Conservation (phyloP, 2,888 invertebrate genomes). For the Brachylomia viminalis region DNA sequence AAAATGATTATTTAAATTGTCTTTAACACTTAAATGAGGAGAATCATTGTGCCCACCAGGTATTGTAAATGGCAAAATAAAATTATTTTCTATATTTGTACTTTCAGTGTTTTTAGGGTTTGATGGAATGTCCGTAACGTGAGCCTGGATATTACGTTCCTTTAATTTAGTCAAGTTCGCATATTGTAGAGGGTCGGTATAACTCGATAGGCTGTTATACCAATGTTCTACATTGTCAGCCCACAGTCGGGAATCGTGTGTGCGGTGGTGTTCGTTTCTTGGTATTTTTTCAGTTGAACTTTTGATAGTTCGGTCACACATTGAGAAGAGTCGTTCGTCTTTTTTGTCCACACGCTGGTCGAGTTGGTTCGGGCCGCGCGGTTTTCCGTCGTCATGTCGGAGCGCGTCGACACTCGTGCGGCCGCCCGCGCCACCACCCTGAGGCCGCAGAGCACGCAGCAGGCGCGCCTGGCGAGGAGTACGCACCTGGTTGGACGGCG, state of each 20-base stretch:
- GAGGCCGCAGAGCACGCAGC: not conserved
- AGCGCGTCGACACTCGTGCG: not conserved
- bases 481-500: slow-evolving; percentile 90
- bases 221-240: slow-evolving; percentile 63
- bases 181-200: slow-evolving; percentile 31
- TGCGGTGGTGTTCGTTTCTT: slow-evolving; percentile 11
- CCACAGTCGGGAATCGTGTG: slow-evolving; percentile 48
- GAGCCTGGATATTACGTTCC: not conserved
- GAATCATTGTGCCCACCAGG: slow-evolving; percentile 2
- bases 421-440: slow-evolving; percentile 55
- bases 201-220: slow-evolving; percentile 60
- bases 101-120: not conserved
- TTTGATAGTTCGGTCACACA: not conserved
- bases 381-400: slow-evolving; percentile 53
- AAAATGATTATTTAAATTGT: slow-evolving; percentile 12
- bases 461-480: slow-evolving; percentile 60
- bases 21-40: slow-evolving; percentile 10
- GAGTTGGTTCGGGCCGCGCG: slow-evolving; percentile 70
- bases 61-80: slow-evolving; percentile 5
- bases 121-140: not conserved
- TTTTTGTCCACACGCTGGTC: not conserved
- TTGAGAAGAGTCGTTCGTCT: slow-evolving; percentile 5
- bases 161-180: slow-evolving; percentile 18
- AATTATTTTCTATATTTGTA: slow-evolving; percentile 26
- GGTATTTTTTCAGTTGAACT: slow-evolving; percentile 5